Percentiles rank a stretch among this genome's conserved stretches.
phyloP scores from a whole-genome alignment of 2,113 vertebrate species.

The Crotophaga sulcirostris region DNA sequence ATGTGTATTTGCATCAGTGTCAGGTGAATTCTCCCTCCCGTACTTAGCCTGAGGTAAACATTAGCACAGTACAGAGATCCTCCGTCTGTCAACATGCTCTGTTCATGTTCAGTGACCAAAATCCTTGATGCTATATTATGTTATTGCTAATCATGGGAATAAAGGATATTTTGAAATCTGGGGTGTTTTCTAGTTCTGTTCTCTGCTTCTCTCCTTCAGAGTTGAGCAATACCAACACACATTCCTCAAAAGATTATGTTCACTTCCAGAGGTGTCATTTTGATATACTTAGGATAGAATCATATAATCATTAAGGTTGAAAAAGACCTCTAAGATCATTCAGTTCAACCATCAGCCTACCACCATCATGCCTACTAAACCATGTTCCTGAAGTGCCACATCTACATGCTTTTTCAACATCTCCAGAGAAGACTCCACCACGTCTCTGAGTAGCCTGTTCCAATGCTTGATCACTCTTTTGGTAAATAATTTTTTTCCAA shows the following conservation, averaged over 20 bases:
- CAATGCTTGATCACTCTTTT: too few relatives aligned
- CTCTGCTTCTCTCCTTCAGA: neutral
- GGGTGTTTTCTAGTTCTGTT: neutral
- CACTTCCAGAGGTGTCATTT: neutral
- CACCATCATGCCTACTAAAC: too few relatives aligned
- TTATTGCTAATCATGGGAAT: neutral
- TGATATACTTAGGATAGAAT: neutral
- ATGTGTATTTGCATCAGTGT: neutral
- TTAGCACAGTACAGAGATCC: neutral
- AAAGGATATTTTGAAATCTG: constrained; percentile 9
- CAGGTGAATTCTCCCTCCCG: neutral
- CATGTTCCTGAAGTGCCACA: too few relatives aligned
- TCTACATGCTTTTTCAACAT: too few relatives aligned
- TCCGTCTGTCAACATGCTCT: neutral
- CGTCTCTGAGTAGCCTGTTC: too few relatives aligned
- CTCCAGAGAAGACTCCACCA: too few relatives aligned
- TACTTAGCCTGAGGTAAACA: neutral
- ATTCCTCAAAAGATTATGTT: neutral
- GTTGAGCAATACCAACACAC: neutral
- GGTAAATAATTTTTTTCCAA: too few relatives aligned
- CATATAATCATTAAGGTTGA: too few relatives aligned
- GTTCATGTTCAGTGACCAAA: neutral
- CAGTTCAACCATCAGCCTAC: too few relatives aligned
- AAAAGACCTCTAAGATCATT: too few relatives aligned
- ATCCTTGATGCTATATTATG: neutral